Evolutionary conservation across 2,888 invertebrate species (phyloP), one percentile per base, ranked within the genome.

Genomic region (Cerceris ruficornis): DNA sequence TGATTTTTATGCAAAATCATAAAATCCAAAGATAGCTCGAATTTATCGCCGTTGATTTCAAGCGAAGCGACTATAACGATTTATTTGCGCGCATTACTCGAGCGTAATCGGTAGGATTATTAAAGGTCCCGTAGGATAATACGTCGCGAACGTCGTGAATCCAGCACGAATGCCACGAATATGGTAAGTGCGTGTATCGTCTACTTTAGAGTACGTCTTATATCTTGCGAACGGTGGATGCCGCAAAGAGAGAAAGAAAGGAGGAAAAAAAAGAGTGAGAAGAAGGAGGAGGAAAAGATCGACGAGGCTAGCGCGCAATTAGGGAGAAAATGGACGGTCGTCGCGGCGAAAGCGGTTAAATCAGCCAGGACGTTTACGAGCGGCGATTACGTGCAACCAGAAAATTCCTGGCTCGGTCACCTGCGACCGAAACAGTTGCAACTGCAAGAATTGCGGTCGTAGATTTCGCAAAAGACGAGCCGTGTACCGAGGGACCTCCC

Each of bases 281-380:
- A n/a, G 60, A 50, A 81, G 55, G 66, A 59, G 42, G 50, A 61
- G 59, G 54, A 71, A 72, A 83, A 80, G 81, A 83, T 86, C 79
- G 80, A 83, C 80, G 80, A 70, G 77, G 58, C 65, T 77, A 81
- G 84, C 81, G 71, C 69, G 84, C 83, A 82, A 89, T 88, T 87
- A 83, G 81, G 78, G 74, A 78, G 82, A 84, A 86, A 87, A 87
- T 84, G 77, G 79, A 82, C 83, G 85, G 76, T 80, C 80, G 80
- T 80, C 80, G 83, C 58, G 82, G 77, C 83, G 84, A 85, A 84
- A 83, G 82, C 81, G 78, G 77, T 83, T 86, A 87, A 89, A 89
- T 88, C 87, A 88, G 81, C 76, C 68, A 62, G 75, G 85, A 89
- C 86, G 71, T 89, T 88, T 87, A 89, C 87, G 86, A 86, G 85